Evolutionary conservation across 2,797 vertebrate species (phyloP).

Genomic region (Xenopus petersii): DNA sequence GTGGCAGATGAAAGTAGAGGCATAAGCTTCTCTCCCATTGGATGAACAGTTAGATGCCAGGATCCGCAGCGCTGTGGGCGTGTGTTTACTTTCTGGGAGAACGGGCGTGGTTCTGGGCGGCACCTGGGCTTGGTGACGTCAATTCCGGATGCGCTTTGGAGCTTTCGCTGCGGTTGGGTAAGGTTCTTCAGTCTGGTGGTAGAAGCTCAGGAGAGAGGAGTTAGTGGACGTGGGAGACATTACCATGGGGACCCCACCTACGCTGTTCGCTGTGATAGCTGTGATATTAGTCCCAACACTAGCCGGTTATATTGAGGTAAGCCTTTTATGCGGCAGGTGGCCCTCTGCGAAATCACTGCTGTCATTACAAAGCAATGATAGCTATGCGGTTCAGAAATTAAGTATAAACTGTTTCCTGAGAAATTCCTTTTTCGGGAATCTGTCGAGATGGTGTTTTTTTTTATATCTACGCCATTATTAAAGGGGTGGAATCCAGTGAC

Average conservation of each 20-base stretch:
- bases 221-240: neutral
- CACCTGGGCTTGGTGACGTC: slow-evolving; percentile 46
- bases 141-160: slow-evolving; percentile 55
- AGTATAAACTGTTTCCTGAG: too few relatives aligned
- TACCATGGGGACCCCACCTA: slow-evolving; percentile 64
- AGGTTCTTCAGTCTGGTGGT: slow-evolving; percentile 14
- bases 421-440: too few relatives aligned
- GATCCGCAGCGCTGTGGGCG: neutral
- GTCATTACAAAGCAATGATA: too few relatives aligned
- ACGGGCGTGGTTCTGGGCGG: slow-evolving; percentile 45
- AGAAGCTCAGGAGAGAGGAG: slow-evolving; percentile 8
- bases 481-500: too few relatives aligned
- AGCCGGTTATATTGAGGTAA: slow-evolving; percentile 88
- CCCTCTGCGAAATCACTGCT: too few relatives aligned
- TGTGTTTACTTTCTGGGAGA: neutral
- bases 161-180: slow-evolving; percentile 56
- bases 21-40: neutral
- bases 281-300: slow-evolving; percentile 75
- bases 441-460: too few relatives aligned
- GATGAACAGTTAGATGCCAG: neutral
- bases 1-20: neutral
- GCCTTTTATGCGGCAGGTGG: neutral
- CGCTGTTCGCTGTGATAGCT: slow-evolving; percentile 70
- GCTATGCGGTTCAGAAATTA: too few relatives aligned
- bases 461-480: too few relatives aligned